Conservation (phyloP, 1,140 invertebrate genomes). For the Drosophila saltans region DNA sequence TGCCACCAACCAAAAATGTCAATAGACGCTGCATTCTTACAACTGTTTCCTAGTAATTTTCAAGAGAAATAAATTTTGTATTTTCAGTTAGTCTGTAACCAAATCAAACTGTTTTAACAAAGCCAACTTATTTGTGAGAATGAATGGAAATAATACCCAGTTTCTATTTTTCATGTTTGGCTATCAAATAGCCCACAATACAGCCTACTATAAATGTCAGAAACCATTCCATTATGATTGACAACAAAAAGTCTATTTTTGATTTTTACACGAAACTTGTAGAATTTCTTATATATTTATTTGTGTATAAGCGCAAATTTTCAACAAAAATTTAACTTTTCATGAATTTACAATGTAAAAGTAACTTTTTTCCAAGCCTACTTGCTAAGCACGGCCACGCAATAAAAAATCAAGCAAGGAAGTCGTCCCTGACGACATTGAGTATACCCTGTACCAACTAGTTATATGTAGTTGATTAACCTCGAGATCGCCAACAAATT, state of each 20-base stretch:
- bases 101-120: background rate
- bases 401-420: too few species aligned
- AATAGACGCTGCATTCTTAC: conserved; percentile 40
- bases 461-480: too few species aligned
- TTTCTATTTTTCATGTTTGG: background rate
- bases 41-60: background rate
- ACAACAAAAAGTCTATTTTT: background rate
- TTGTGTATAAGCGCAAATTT: background rate
- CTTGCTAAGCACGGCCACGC: background rate
- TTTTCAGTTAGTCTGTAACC: background rate
- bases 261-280: background rate
- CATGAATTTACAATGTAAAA: background rate
- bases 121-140: background rate
- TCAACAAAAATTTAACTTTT: background rate
- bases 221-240: conserved; percentile 16
- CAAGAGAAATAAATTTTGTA: background rate
- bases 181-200: conserved; percentile 44
- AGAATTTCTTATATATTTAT: background rate
- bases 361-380: background rate
- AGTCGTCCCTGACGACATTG: too few species aligned
- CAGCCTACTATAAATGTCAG: conserved; percentile 42
- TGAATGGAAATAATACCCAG: background rate
- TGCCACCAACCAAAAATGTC: conserved; percentile 46
- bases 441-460: too few species aligned
- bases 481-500: too few species aligned